phyloP scores from a whole-genome alignment of 1,140 invertebrate species.

The Drosophila asahinai region DNA sequence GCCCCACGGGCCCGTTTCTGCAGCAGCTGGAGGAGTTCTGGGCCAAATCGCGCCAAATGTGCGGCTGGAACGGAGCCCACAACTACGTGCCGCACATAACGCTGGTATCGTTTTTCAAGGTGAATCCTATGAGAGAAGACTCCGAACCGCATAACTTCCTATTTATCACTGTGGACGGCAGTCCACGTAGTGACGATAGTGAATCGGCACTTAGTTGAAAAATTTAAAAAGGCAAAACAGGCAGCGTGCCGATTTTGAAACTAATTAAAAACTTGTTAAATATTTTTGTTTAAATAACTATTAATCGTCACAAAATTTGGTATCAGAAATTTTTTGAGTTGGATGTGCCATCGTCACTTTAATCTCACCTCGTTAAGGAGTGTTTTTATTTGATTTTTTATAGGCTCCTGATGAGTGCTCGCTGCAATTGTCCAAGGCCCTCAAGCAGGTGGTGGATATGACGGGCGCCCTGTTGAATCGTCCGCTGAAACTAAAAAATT shows the following conservation, averaged over 20 bases:
- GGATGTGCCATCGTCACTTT: no score
- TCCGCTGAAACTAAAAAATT: slow-evolving; percentile 45
- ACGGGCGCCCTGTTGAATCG: slow-evolving; percentile 88
- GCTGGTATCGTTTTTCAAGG: slow-evolving; percentile 95
- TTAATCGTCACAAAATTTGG: no score
- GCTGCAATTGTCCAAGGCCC: slow-evolving; percentile 87
- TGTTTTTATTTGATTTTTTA: background rate
- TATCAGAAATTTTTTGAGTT: no score
- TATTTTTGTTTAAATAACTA: no score
- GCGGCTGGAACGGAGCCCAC: slow-evolving; percentile 95
- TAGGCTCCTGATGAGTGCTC: slow-evolving; percentile 91
- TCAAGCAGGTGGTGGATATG: slow-evolving; percentile 90
- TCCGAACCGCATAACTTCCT: background rate
- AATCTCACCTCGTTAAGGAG: no score
- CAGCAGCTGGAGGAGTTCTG: slow-evolving; percentile 91
- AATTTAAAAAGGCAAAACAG: no score
- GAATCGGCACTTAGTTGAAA: no score
- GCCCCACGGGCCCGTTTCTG: slow-evolving; percentile 90
- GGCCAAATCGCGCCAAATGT: slow-evolving; percentile 90
- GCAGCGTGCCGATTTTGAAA: no score
- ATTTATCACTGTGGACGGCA: background rate
- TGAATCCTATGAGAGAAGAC: slow-evolving; percentile 75
- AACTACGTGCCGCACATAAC: slow-evolving; percentile 96
- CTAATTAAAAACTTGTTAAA: no score
- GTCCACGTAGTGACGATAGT: no score